A percentile compares a stretch with the other conserved stretches of the same genome.
These are phyloP conservation scores for Paramormyrops kingsleyae DNA, from an alignment of 2,113 vertebrate genomes.

Conservation along the genomic window DNA sequence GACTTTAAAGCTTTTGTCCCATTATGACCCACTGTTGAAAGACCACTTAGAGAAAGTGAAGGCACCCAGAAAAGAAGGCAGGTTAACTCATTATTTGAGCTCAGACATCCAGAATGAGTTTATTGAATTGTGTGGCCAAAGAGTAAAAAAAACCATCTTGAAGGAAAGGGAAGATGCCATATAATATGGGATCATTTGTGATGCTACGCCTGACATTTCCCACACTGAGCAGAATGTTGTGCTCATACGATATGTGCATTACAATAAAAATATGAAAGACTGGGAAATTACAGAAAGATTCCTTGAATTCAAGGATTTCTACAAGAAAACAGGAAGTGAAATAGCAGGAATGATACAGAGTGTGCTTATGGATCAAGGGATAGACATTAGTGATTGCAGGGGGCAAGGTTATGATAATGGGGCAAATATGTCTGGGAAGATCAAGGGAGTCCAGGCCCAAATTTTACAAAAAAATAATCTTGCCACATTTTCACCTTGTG, in stretches of 20 bases:
- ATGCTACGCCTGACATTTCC: slow-evolving; percentile 18
- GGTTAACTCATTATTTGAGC: slow-evolving; percentile 18
- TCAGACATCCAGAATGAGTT: slow-evolving; percentile 17
- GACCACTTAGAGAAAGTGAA: slow-evolving; percentile 25
- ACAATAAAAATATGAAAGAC: slow-evolving; percentile 21
- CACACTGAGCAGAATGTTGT: slow-evolving; percentile 14
- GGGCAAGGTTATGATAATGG: no score
- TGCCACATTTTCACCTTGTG: no score
- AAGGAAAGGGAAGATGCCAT: slow-evolving; percentile 2
- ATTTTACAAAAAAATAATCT: no score
- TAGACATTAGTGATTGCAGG: no score
- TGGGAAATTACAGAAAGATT: slow-evolving; percentile 22
- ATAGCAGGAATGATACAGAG: no score
- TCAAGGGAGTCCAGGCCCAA: no score
- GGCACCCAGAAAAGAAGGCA: slow-evolving; percentile 7
- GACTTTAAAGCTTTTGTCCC: slow-evolving; percentile 16
- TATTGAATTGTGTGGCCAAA: neutral
- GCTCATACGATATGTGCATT: slow-evolving; percentile 26
- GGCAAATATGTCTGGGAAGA: no score
- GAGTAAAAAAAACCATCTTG: slow-evolving; percentile 12
- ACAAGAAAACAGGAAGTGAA: neutral
- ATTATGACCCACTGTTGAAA: slow-evolving; percentile 23
- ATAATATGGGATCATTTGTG: slow-evolving; percentile 19
- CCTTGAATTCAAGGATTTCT: slow-evolving; percentile 1
- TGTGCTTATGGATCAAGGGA: no score